Evolutionary conservation across 2,797 vertebrate species (phyloP).

Genomic region (Leptodactylus fallax): DNA sequence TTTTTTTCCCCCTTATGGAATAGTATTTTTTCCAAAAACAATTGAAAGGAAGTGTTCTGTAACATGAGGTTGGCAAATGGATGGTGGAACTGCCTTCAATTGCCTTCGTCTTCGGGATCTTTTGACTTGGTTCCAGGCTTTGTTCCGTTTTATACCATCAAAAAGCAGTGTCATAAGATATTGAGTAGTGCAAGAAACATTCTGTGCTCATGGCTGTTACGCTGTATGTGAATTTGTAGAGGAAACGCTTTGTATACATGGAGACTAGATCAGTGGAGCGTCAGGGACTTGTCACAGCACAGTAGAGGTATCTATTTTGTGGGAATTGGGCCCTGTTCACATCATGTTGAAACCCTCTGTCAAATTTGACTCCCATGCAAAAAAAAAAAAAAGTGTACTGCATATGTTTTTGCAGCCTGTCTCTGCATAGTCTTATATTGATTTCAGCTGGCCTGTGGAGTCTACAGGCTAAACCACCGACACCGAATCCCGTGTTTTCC

Average conservation of each 20-base stretch:
- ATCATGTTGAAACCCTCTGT: too few species aligned
- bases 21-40: not conserved
- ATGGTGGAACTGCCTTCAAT: not conserved
- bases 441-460: too few species aligned
- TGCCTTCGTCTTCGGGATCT: not conserved
- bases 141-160: not conserved
- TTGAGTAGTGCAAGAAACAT: constrained; percentile 24
- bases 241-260: too few species aligned
- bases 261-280: not conserved
- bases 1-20: not conserved
- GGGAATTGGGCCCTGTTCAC: not conserved
- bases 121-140: not conserved
- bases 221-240: not conserved
- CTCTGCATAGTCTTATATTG: too few species aligned
- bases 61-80: not conserved
- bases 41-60: not conserved
- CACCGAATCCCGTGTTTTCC: too few species aligned
- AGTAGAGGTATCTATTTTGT: not conserved
- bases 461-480: too few species aligned
- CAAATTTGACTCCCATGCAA: too few species aligned
- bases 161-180: not conserved
- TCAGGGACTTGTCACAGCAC: not conserved
- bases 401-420: too few species aligned
- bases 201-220: not conserved
- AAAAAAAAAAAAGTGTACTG: too few species aligned